Conservation (phyloP, 2,797 vertebrate genomes). For the Diplodus puntazzo region DNA sequence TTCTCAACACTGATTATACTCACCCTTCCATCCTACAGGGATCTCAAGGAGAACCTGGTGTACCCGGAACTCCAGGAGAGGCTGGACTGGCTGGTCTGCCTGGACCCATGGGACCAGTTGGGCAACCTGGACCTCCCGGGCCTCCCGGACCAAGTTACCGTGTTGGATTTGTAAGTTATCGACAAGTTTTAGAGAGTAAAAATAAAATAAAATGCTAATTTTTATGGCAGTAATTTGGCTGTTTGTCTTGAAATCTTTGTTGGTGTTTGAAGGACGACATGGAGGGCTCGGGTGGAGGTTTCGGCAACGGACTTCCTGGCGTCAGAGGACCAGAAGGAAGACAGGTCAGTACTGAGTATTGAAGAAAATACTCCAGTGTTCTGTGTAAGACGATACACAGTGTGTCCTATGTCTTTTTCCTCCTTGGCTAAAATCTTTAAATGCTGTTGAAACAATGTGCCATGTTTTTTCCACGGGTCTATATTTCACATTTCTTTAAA, state of each 20-base stretch:
- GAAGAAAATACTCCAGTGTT: background rate
- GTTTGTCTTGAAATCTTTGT: background rate
- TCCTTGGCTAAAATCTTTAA: background rate
- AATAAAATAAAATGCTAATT: too few relatives aligned
- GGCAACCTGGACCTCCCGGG: slow-evolving; percentile 89
- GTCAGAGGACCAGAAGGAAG: slow-evolving; percentile 82
- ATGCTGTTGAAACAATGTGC: background rate
- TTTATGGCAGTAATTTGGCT: background rate
- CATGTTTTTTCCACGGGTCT: background rate
- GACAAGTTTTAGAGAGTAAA: background rate
- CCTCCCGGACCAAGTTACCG: slow-evolving; percentile 84
- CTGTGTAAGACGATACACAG: background rate
- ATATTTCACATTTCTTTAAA: background rate
- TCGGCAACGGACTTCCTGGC: slow-evolving; percentile 79
- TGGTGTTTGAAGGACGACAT: slow-evolving; percentile 90
- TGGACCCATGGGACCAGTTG: slow-evolving; percentile 92
- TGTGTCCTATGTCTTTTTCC: background rate
- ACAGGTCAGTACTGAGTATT: slow-evolving; percentile 83
- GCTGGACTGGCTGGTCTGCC: slow-evolving; percentile 90
- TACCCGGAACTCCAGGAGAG: slow-evolving; percentile 85
- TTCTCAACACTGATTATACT: slow-evolving; percentile 3
- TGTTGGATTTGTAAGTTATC: slow-evolving; percentile 92
- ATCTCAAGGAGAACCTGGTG: slow-evolving; percentile 84
- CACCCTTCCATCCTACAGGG: slow-evolving; percentile 73
- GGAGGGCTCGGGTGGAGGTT: slow-evolving; percentile 89